Evolutionary conservation across 2,797 vertebrate species (phyloP).

Genomic region (Coregonus sp.): DNA sequence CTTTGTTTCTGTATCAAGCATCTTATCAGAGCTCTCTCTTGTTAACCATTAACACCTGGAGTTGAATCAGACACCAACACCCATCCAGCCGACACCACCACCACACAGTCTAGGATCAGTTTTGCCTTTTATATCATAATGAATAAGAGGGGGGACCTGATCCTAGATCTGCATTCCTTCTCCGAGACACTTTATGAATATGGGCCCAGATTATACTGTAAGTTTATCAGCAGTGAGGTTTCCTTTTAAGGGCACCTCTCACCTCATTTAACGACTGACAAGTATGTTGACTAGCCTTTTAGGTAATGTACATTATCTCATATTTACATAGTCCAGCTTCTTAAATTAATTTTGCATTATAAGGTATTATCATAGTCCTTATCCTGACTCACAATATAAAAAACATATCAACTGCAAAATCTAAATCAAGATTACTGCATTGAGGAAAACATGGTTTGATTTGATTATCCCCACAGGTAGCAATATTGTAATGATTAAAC

Average conservation of each 20-base stretch:
- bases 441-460: neutral
- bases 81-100: neutral
- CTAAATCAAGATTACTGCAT: neutral
- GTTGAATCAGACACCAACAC: neutral
- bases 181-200: no score
- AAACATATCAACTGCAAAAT: neutral
- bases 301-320: neutral
- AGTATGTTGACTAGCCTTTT: neutral
- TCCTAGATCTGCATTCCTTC: no score
- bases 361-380: neutral
- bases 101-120: neutral
- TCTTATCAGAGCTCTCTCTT: neutral
- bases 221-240: no score
- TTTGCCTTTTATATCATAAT: neutral
- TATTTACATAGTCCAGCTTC: no score
- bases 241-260: neutral
- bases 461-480: neutral
- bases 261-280: neutral
- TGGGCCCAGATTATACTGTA: no score
- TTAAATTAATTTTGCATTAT: no score
- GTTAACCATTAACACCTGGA: neutral
- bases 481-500: slow-evolving; percentile 1
- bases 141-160: no score
- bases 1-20: neutral
- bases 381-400: neutral